Base-by-base conservation (phyloP, 2,797 vertebrate genomes). In the Poecile montanus region DNA sequence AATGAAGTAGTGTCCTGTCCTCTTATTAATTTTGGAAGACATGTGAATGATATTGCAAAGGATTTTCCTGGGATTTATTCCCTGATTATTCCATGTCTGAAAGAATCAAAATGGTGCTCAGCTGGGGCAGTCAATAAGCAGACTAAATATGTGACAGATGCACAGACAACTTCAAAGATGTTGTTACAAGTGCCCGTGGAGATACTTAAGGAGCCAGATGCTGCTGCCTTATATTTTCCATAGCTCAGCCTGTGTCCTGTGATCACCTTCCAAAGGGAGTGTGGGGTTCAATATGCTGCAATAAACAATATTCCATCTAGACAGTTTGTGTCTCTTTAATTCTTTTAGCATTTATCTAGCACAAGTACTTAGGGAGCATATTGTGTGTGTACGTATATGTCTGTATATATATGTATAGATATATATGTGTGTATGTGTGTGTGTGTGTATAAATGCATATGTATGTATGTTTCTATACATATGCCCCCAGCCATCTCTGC, bases 191-290 rank as follows among this genome's bases (percentile, higher is more conserved):
- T 94, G 92, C 96, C 97, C 67, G 63, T 97, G 96, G 97, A 97
- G 97, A 95, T 93, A 95, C 95, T 97, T 96, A 96, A 96, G 96
- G 91, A 97, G 87, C 95, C 97, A 98, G 96, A 97, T 97, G 97
- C 95, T 94, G 73, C 88, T 89, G 76, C 89, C 95, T 95, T 96
- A 50, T 92, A 92, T 95, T 91, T 96, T 97, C 84, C 6, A 7
- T 89, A 82, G 88, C 76, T 93, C 92, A 66, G 75, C 94, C 54
- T 40, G 61, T 84, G 85, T 94, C 93, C 92, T 97, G 91, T 96
- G 96, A 97, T 97, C 97, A 96, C 95, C 82, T 97, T 97, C 97
- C 95, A 97, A 93, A 94, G 80, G 27, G 90, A 71, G 62, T 62
- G 68, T 93, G 74, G 86, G 80, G 73, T 85, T 97, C 88, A 95